Evolutionary conservation across 2,113 vertebrate species (phyloP), one percentile per base, ranked within the genome.

Genomic region (Daubentonia madagascariensis): DNA sequence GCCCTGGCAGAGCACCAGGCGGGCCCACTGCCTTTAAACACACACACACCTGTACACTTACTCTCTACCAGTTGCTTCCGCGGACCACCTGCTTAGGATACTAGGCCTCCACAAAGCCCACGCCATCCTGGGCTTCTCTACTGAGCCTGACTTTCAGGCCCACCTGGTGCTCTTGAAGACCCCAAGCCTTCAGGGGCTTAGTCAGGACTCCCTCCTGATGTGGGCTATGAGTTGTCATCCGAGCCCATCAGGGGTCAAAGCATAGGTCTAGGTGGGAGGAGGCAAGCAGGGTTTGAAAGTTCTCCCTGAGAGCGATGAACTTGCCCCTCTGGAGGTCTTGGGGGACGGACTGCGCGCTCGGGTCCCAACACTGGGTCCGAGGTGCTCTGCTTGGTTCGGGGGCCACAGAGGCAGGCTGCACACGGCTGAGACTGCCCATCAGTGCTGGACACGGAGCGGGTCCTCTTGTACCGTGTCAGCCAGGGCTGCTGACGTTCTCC

Each of bases 331-430:
- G 22, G 30, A 43, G 4, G 20, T 4, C 8, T 54, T 28, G 45
- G 23, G 28, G 16, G 12, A 16, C 45, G 4, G 54, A 20, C 45
- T n/a, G 48, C 6, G 3, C 23, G 8, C 37, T 78, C 45, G 37
- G 83, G n/a, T 40, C 16, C 35, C 22, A 13, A 0, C 23, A 0
- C 0, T 3, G 35, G n/a, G 10, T 78, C 54, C 8, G 13, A 52
- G 57, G 48, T 22, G 10, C 35, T 32, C 4, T 23, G 16, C 30
- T 59, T 20, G 9, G n/a, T 32, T 32, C 8, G 11, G 1, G 3
- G 35, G 28, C 37, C 37, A 0, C 14, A 0, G 4, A 54, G 48
- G 63, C 48, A 96, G 48, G 14, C 70, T 1, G 28, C 9, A 5
- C 30, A 7, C 18, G 3, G 63, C 50, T 28, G 22, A 67, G 20